Evolutionary conservation across 1,140 invertebrate genomes (phyloP).

Genomic region (Stegodyphus mimosarum): DNA sequence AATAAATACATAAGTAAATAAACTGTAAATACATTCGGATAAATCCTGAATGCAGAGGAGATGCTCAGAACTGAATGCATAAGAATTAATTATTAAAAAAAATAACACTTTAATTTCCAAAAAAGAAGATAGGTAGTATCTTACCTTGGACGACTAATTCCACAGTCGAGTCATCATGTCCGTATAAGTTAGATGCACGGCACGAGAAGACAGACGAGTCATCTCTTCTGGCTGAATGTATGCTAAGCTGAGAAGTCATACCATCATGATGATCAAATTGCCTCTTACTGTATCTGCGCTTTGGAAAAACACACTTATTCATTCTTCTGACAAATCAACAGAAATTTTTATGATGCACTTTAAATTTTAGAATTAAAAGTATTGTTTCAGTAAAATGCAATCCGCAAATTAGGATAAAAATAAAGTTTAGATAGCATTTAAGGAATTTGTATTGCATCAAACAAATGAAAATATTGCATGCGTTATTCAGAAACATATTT

Average conservation of each 20-base stretch:
- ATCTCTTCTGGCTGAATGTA: constrained; percentile 79
- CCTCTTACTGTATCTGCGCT: constrained; percentile 61
- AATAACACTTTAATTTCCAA: background rate
- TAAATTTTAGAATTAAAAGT: no score
- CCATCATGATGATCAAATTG: constrained; percentile 49
- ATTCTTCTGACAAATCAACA: background rate
- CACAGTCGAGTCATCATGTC: constrained; percentile 89
- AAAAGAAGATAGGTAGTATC: background rate
- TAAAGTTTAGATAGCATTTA: no score
- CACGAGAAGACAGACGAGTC: constrained; percentile 92
- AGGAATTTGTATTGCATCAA: no score
- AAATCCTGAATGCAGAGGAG: no score
- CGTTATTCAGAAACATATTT: no score
- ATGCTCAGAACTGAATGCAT: no score
- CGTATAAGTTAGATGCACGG: constrained; percentile 86
- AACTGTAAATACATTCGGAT: no score
- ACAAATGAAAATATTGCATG: no score
- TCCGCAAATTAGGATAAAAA: no score
- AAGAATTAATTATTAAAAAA: background rate
- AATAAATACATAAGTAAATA: no score
- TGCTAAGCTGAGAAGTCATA: constrained; percentile 39
- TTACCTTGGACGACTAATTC: constrained; percentile 78
- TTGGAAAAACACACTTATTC: constrained; percentile 55
- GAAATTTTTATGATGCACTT: no score
- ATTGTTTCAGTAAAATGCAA: no score